Base-by-base conservation (phyloP, 2,888 invertebrate genomes). In the Cotesia congregata region DNA sequence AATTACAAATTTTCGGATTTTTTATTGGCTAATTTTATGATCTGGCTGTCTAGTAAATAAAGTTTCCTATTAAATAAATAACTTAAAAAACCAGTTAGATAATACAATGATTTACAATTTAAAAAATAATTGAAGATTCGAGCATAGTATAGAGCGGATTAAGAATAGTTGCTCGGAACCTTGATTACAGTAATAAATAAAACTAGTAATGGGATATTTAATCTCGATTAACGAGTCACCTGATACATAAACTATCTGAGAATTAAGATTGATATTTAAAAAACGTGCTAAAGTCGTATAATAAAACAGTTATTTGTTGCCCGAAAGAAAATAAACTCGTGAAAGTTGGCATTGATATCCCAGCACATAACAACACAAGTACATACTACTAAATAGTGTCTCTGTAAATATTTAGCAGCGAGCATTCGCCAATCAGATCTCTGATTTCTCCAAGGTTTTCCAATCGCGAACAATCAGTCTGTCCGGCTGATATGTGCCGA, bases 381-480 rank as follows among this genome's bases (percentile, higher is more conserved):
- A 30, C 30, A 30, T 30, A 30, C 30, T 30, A 30, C 30, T 30
- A 30, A 30, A 30, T 30, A 80, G 76, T 81, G 77, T 79, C 79
- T 76, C 50, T 6, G 50, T 50, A 50, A 50, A 50, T 50, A 50
- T 50, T 50, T 50, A 50, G 12, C 12, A 50, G 50, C 4, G 6
- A 50, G 30, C 30, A 30, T 4, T 30, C 50, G 12, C 12, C 7
- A 50, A 50, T 30, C 30, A 30, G 30, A 30, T 30, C 30, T 30
- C 30, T 30, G 50, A 50, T 50, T 50, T 50, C 80, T 80, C 78
- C 77, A 77, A 78, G 76, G 80, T 81, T 78, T 78, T 76, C 75
- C 80, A 78, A 80, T 81, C 79, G 71, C 61, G 70, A 75, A 69
- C 69, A 72, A 77, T 71, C 71, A 71, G 61, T 71, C 50, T 17